Evolutionary conservation across 2,113 vertebrate genomes (phyloP), one percentile per base, ranked within the genome.

Genomic region (Notothenia rossii): DNA sequence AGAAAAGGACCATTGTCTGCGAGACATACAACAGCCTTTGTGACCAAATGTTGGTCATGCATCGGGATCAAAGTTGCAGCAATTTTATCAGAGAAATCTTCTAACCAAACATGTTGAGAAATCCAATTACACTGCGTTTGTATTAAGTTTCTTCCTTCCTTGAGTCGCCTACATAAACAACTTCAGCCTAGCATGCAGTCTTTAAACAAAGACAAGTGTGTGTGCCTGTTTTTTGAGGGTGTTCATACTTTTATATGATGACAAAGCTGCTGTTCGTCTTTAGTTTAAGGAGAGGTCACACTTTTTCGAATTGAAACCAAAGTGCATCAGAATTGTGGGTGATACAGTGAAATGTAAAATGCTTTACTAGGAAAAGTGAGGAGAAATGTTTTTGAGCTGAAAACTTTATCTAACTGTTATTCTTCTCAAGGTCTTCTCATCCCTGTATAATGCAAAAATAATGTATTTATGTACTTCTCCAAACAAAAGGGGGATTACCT

Each of bases 171-270:
- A 62, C 68, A 78, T n/a, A 49, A 72, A 71, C 15, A 55, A 63
- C 62, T 71, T 64, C 10, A 79, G 67, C 64, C 25, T 7, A 71
- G 33, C 65, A 67, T 76, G 45, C 66, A 55, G 49, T 29, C 67
- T 60, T 79, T 58, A 78, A 64, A 81, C 25, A 77, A 79, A 70
- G 61, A 53, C 1, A 61, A 72, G 62, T 69, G 65, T 56, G 33
- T 65, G 17, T 29, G 64, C 62, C 17, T 77, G 20, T 76, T 25
- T 40, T 67, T 54, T 71, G n/a, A 70, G 25, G 17, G 25, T 55
- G n/a, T 17, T n/a, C 29, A 67, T 51, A 46, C 45, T 69, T 79
- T 20, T 49, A 1, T 22, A 20, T 40, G 20, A 14, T 53, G 20
- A 4, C 51, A 56, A 49, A 36, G 11, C 29, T 29, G 29, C 29